Percentiles rank a stretch among this genome's conserved stretches.
Evolutionary conservation across 2,797 vertebrate species (phyloP).

Genomic region (Protonibea diacanthus): DNA sequence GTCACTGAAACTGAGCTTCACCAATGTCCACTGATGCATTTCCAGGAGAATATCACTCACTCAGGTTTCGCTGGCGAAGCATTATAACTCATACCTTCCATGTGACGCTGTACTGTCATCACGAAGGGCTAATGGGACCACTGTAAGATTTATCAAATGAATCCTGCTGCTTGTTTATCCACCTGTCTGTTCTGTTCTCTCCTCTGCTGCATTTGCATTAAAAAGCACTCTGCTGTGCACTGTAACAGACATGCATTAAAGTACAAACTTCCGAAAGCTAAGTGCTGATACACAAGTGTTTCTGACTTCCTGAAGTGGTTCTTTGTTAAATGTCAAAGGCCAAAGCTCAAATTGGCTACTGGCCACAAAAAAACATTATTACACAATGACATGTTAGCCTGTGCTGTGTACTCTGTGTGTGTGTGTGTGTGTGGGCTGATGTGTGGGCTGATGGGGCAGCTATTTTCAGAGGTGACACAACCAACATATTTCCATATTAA

Average conservation of each 20-base stretch:
- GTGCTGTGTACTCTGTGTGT: constrained; percentile 8
- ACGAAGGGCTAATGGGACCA: not conserved
- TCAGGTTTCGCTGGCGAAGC: constrained; percentile 28
- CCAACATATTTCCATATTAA: constrained; percentile 42
- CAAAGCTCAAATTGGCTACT: constrained; percentile 45
- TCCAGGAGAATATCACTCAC: constrained; percentile 19
- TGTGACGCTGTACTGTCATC: not conserved
- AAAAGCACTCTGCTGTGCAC: not conserved
- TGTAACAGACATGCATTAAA: not conserved
- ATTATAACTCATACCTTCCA: not conserved
- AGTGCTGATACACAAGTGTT: constrained; percentile 10
- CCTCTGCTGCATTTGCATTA: constrained; percentile 2
- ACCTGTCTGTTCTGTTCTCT: not conserved
- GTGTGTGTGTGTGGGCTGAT: constrained; percentile 29
- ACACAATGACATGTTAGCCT: constrained; percentile 49
- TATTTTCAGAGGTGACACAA: constrained; percentile 36
- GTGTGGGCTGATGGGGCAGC: constrained; percentile 43
- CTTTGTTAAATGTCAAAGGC: constrained; percentile 77
- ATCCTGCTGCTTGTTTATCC: not conserved
- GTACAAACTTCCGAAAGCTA: not conserved
- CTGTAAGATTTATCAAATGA: not conserved
- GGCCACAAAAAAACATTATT: constrained; percentile 58
- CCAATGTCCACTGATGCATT: not conserved
- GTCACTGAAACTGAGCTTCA: constrained; percentile 9
- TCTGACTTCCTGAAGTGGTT: constrained; percentile 69